Evolutionary conservation across 2,888 invertebrate genomes (phyloP), one percentile per base, ranked within the genome.

Genomic region (Lasioglossum malachurum): DNA sequence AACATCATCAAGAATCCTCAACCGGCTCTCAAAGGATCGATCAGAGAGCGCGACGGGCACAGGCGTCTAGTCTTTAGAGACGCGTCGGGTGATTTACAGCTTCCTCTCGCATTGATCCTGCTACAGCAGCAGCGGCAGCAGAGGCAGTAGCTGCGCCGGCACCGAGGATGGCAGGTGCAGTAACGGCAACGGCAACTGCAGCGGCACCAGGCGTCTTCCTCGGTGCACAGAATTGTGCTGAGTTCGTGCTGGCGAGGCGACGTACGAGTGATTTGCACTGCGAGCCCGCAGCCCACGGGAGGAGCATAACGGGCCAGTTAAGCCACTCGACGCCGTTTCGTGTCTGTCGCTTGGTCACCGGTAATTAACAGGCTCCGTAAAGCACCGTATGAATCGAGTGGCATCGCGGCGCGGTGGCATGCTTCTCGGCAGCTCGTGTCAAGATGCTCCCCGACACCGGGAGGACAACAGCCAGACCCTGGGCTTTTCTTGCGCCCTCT

Each of bases 191-290:
- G 8, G 23, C 53, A 53, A n/a, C 53, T 16, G 49, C 49, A 60
- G 76, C 82, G 64, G 82, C 80, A 64, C 41, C 82, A 76, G 83
- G 82, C 84, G 87, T 87, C 88, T n/a, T 87, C 83, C 87, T 86
- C 83, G 74, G 77, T 64, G 82, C 88, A 79, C 76, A 84, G 92
- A 92, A 92, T 92, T 92, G 89, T 91, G 92, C 92, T 91, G 92
- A 92, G 90, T 87, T 93, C 90, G 91, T 90, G 91, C 91, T 90
- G 86, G 91, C 92, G 89, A 87, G 86, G 87, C 90, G 87, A 88
- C 90, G 89, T 92, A 84, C 89, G 84, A 91, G 92, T 93, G 93
- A 92, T 92, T 92, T 92, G 92, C 92, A 93, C 93, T 89, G 64
- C 27, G 88, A 87, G 86, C 75, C 79, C 80, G 75, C 82, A 80